Percentiles rank a stretch among this genome's conserved stretches.
These are phyloP conservation scores for Takifugu flavidus DNA, from an alignment of 2,113 vertebrate genomes.

Conservation along the genomic window DNA sequence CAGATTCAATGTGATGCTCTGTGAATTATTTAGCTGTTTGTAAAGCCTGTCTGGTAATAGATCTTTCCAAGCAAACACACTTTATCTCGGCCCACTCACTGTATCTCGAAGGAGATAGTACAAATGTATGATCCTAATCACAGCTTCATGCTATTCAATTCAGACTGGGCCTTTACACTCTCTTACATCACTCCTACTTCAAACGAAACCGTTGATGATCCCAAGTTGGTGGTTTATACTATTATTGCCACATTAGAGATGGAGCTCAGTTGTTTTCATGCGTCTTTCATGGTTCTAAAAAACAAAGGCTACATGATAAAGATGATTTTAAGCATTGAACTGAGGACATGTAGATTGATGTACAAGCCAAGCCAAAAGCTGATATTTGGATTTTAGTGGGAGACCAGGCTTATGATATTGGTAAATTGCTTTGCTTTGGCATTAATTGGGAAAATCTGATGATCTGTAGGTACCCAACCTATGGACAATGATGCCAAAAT, in stretches of 20 bases:
- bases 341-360: not conserved
- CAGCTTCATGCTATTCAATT: constrained; percentile 29
- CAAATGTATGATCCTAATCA: constrained; percentile 52
- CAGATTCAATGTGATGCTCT: constrained; percentile 24
- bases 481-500: too few relatives aligned
- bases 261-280: not conserved
- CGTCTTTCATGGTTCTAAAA: not conserved
- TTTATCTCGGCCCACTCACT: constrained; percentile 80
- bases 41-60: constrained; percentile 73
- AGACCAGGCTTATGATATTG: too few relatives aligned
- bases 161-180: constrained; percentile 21
- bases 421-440: too few relatives aligned
- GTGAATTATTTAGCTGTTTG: constrained; percentile 55
- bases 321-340: not conserved
- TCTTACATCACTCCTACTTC: constrained; percentile 10
- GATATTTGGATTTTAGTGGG: too few relatives aligned
- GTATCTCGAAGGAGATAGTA: constrained; percentile 73
- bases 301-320: not conserved
- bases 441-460: too few relatives aligned
- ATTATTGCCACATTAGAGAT: not conserved
- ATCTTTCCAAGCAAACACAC: constrained; percentile 76
- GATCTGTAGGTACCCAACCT: too few relatives aligned
- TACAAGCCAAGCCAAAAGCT: too few relatives aligned
- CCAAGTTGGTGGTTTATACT: not conserved
- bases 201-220: constrained; percentile 20